Base-by-base conservation (phyloP, 64 coral and sea anemone genomes). In the Pocillopora verrucosa region DNA sequence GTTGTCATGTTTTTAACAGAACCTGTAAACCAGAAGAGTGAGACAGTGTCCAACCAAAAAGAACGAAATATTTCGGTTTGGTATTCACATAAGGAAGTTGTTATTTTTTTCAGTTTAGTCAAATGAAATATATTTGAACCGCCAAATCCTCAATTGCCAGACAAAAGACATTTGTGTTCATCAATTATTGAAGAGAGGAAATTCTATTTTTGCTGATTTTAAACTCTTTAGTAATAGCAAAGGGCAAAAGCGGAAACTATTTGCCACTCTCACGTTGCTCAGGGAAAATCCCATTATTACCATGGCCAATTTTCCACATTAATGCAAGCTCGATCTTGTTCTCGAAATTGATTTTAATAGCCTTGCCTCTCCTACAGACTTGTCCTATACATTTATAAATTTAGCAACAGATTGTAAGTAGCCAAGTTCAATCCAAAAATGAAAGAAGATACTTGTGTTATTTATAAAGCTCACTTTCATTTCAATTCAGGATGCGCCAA, bases 251-350 rank as follows among this genome's bases (percentile, higher is more conserved):
- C 63, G 82, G 56, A 83, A 57, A 56, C 57, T 56, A 72, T 85
- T 72, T 72, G 22, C 82, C 13, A 85, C 72, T 85, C n/a, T 25
- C n/a, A 72, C 36, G 16, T 22, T 0, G 38, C 82, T 85, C 82
- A 85, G 82, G 82, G 82, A 85, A 85, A 85, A 85, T 85, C 82
- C 82, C 82, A 20, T 26, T 72, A 14, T 58, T 68, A 58, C 58
- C 25, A 57, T 85, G 56, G 82, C 64, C 38, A 56, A 72, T 85
- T 72, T 70, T 85, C 72, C 22, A 70, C 19, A 24, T 70, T 70
- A 24, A 15, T 63, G 25, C n/a, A 70, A 11, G n/a, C n/a, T 26
- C 11, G 9, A 20, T 25, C 25, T 70, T 70, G 67, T 70, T 70
- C 25, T 70, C 10, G 22, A 70, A 25, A 70, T 25, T 11, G 67